Conservation (phyloP, 2,113 vertebrate genomes). For the Cyanoderma ruficeps region DNA sequence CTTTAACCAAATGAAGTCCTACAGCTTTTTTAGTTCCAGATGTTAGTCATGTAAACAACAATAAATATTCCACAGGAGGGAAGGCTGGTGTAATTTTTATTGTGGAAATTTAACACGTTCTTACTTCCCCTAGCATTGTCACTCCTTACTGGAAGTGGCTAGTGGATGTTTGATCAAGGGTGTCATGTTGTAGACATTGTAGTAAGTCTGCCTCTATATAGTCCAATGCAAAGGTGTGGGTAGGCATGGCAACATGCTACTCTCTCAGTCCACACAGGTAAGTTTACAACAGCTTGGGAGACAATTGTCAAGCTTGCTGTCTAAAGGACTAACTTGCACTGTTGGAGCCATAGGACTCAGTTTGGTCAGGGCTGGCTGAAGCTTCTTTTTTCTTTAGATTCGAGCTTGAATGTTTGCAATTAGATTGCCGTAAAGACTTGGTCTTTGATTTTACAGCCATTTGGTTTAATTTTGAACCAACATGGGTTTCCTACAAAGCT, state of each 20-base stretch:
- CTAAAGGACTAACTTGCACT: not conserved
- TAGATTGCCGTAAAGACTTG: not conserved
- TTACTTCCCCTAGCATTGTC: not conserved
- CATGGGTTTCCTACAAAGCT: not conserved
- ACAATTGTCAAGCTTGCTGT: not conserved
- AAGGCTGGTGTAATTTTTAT: not conserved
- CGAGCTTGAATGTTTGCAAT: not conserved
- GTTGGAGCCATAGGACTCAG: not conserved
- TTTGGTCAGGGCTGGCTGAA: not conserved
- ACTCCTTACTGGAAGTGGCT: not conserved
- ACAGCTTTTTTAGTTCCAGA: not conserved
- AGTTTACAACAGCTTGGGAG: not conserved
- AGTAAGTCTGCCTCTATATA: not conserved
- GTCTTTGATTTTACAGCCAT: not conserved
- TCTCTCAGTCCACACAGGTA: not conserved
- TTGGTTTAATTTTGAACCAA: not conserved
- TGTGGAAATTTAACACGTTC: not conserved
- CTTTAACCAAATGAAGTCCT: not conserved
- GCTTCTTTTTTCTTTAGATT: not conserved
- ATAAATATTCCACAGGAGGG: not conserved
- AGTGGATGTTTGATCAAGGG: not conserved
- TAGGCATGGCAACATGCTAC: not conserved
- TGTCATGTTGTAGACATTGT: accelerated
- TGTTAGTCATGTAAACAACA: not conserved
- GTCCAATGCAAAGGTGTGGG: accelerated